Conservation (phyloP, 2,797 vertebrate species). For the Poeciliopsis presidionis region DNA sequence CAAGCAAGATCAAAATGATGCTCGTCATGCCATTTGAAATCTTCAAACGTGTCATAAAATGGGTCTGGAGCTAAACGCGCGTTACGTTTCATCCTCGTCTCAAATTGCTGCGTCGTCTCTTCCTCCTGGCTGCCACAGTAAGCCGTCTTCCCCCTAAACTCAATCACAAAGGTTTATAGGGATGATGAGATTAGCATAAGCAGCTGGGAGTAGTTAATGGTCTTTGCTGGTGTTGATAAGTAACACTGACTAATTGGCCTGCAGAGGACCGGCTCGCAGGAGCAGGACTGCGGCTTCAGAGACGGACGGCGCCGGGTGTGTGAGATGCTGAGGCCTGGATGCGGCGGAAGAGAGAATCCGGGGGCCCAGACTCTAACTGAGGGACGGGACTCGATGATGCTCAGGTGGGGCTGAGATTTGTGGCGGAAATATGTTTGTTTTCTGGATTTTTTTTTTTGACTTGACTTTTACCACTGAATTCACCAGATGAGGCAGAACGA, state of each 20-base stretch:
- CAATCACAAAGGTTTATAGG: conserved; percentile 67
- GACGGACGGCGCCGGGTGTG: not conserved
- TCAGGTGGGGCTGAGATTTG: not conserved
- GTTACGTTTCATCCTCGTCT: not conserved
- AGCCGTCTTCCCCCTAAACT: conserved; percentile 53
- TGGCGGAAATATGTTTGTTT: not conserved
- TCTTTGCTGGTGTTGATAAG: conserved; percentile 75
- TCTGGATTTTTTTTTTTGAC: not conserved
- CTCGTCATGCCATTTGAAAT: not conserved
- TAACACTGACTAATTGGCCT: conserved; percentile 63
- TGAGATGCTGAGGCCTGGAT: not conserved
- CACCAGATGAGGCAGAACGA: too few relatives aligned
- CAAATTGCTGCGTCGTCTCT: not conserved
- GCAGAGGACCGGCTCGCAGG: conserved; percentile 26
- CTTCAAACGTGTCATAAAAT: not conserved
- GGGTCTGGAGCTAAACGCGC: not conserved
- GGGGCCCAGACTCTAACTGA: not conserved
- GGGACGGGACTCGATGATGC: not conserved
- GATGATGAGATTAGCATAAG: conserved; percentile 71
- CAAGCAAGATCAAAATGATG: not conserved
- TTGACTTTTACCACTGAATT: not conserved
- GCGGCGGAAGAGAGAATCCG: not conserved
- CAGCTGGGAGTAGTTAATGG: conserved; percentile 76
- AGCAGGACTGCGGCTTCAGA: not conserved
- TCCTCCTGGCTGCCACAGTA: conserved; percentile 13